Base-by-base conservation (phyloP, 2,113 vertebrate genomes). In the Amblyopsis rosae region DNA sequence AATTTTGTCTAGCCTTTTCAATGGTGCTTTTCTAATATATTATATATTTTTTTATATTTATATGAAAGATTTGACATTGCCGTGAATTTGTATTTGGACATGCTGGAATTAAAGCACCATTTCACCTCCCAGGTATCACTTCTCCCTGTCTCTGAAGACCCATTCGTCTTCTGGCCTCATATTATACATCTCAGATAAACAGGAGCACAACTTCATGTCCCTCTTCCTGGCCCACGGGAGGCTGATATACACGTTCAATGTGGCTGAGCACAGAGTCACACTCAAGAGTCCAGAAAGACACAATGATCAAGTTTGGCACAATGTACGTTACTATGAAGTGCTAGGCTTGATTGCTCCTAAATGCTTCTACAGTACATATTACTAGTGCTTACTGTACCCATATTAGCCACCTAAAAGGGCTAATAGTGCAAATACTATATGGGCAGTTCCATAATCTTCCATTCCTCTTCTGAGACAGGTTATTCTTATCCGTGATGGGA, bases 111-210 rank as follows among this genome's bases (percentile, higher is more conserved):
- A 65, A 67, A 62, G 32, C n/a, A 11, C 51, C 50, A n/a, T 41
- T 26, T 51, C 8, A 12, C 19, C 65, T 57, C 47, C 60, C 86
- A 99, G 97, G 90, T 94, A 93, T 82, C 93, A 95, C 73, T 93
- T 99, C 82, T 96, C 95, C 48, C 86, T 99, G 82, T 95, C 92
- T 63, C 79, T 99, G 81, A 97, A 93, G 92, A 98, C 96, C n/a
- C 90, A 92, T 1, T 95, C 95, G 13, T 92, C 94, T 57, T 94
- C 93, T 32, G 96, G 96, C 76, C 94, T 97, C 87, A 94, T 99
- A 80, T 94, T 96, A 82, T 97, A 98, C 49, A 10, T 95, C 65
- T 95, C 95, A 1, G 95, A 96, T 76, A 81, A 88, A 72, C 87
- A 91, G 60, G 96, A 97, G 69, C 89, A 91, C 67, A 90, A 96